Percentiles rank a stretch among this genome's conserved stretches.
phyloP scores from a whole-genome alignment of 1,140 invertebrate genomes.

The Drosophila ficusphila region DNA sequence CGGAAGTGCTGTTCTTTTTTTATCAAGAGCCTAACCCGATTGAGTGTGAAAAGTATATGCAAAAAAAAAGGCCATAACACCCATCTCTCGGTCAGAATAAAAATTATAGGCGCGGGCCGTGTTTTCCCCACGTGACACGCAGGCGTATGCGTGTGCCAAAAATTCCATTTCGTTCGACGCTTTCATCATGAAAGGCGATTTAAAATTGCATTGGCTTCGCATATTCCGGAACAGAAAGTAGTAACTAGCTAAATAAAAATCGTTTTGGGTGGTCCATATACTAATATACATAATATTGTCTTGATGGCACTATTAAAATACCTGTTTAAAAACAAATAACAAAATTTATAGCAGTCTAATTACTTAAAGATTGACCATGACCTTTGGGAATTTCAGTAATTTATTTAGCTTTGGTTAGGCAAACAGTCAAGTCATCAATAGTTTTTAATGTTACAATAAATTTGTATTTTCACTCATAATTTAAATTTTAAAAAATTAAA shows the following conservation, averaged over 20 bases:
- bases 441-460: no score
- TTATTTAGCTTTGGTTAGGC: no score
- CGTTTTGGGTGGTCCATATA: background rate
- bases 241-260: background rate
- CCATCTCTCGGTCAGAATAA: constrained; percentile 11
- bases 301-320: background rate
- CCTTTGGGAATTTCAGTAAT: background rate
- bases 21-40: background rate
- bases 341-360: background rate
- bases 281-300: no score
- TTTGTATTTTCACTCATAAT: no score
- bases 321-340: background rate
- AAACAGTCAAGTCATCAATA: no score
- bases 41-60: background rate
- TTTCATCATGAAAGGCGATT: constrained; percentile 12
- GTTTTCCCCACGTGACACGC: constrained; percentile 38
- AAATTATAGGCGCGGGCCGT: constrained; percentile 35
- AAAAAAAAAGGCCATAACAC: constrained; percentile 6
- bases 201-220: constrained; percentile 12
- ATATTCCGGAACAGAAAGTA: background rate
- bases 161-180: constrained; percentile 16
- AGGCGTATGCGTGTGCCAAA: constrained; percentile 44
- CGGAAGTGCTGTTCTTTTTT: background rate
- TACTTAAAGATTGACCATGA: background rate
- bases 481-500: no score